Base-by-base conservation (phyloP, 2,888 invertebrate genomes). In the Pandemis cinnamomeana region DNA sequence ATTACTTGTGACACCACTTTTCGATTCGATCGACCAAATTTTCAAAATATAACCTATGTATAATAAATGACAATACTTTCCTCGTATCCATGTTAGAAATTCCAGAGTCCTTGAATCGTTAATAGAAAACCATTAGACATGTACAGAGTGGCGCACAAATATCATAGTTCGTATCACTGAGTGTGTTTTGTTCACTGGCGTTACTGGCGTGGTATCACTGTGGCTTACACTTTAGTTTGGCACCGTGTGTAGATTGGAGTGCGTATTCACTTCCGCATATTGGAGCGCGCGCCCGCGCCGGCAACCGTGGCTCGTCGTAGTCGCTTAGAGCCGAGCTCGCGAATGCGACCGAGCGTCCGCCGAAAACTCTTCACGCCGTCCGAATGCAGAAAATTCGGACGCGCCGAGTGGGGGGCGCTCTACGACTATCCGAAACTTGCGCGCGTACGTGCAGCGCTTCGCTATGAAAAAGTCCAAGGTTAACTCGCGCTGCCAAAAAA, bases 311-410 rank as follows among this genome's bases (percentile, higher is more conserved):
- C 84, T 85, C 88, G 91, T 91, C 90, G 89, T 85, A 88, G 86
- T 84, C 83, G 89, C 83, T 84, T 89, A 89, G 92, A 92, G 93
- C 92, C 91, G 87, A 88, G 89, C 91, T 91, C 91, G 93, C 93
- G 87, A 94, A 93, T 93, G 91, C 91, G 91, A 89, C 93, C 91
- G 92, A 91, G 90, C 91, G 91, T 89, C 94, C 91, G 92, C 92
- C 93, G 92, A 93, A 93, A 93, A 92, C 90, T 92, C 90, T 89
- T 89, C 88, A 85, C 92, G 88, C 87, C 87, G 91, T 85, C 85
- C 90, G 90, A 93, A 93, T 94, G 94, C 94, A 94, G 93, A 94
- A 93, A 93, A 92, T 92, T 93, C 88, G 90, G 92, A 91, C 92
- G 92, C 90, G 90, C 81, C 87, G 92, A 91, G 93, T 91, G 92